Evolutionary conservation across 2,888 invertebrate genomes (phyloP).

Genomic region (Hirtodrosophila trivittata): DNA sequence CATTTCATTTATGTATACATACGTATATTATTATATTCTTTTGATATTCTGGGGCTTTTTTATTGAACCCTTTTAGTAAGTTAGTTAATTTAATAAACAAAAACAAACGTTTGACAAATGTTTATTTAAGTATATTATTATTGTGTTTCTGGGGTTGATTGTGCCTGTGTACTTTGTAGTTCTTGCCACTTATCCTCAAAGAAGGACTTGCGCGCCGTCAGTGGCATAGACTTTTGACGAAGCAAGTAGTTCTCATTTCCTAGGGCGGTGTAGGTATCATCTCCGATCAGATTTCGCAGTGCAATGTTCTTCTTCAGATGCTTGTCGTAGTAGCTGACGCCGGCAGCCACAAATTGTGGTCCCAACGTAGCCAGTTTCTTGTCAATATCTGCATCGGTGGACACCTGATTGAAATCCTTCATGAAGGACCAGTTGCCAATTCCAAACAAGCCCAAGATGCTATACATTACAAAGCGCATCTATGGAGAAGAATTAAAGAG

Average conservation of each 20-base stretch:
- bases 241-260: conserved; percentile 89
- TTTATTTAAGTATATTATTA: conserved; percentile 22
- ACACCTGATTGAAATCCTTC: conserved; percentile 87
- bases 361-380: conserved; percentile 86
- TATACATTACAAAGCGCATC: conserved; percentile 85
- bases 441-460: conserved; percentile 86
- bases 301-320: conserved; percentile 89
- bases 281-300: conserved; percentile 85
- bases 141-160: conserved; percentile 28
- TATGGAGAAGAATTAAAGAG: conserved; percentile 19
- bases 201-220: conserved; percentile 87
- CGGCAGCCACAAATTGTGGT: conserved; percentile 88
- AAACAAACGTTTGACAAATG: conserved; percentile 12
- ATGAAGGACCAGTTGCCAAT: conserved; percentile 87
- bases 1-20: background rate
- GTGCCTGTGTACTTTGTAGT: conserved; percentile 42
- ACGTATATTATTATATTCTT: no score
- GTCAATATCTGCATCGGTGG: conserved; percentile 88
- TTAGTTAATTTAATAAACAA: background rate
- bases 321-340: conserved; percentile 90
- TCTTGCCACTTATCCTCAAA: conserved; percentile 86
- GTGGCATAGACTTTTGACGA: conserved; percentile 87
- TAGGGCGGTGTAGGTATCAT: conserved; percentile 86
- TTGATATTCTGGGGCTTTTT: background rate
- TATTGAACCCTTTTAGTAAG: background rate